Base-by-base conservation (phyloP, 2,797 vertebrate species). In the Antrozous pallidus region DNA sequence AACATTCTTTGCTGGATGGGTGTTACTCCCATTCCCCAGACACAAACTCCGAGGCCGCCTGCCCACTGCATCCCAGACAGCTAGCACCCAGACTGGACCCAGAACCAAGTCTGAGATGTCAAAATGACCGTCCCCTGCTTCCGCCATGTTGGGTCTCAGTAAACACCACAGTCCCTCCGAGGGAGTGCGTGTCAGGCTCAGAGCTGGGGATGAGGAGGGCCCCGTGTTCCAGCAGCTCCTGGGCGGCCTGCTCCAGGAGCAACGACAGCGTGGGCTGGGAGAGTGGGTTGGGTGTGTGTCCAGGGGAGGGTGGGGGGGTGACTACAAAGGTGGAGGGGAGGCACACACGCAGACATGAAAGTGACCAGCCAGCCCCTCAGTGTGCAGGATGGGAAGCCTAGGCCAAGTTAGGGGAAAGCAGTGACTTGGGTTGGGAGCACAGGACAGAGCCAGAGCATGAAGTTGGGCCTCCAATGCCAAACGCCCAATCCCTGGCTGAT, bases 281-380 rank as follows among this genome's bases (percentile, higher is more conserved):
- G 26, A 33, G 24, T 26, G 18, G 26, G 45, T 20, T 51, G 24
- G 28, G 74, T 22, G 31, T 31, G 26, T 5, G 31, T 69, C n/a
- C 67, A 0, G 0, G 63, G 16, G 24, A 20, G 6, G 3, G 1
- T 3, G 10, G 16, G 22, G 20, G 3, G 42, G 45, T 10, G 40
- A 45, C 40, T 10, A 38, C n/a, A 54, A 47, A 36, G n/a, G 16
- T 22, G 8, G 51, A 16, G 18, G 31, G 40, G 24, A 24, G 20
- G 16, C 31, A 74, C 36, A 49, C 5, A 17, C 0, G 22, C 0
- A 31, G n/a, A 11, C 36, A 17, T 13, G 47, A 0, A 31, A 6
- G 26, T 5, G 6, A 33, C 47, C 5, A 2, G 56, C 13, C 63
- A n/a, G 17, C 33, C 11, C n/a, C 65, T 42, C 36, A n/a, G 10